phyloP scores from a whole-genome alignment of 1,140 invertebrate species.

The Mesaphorura yosii region DNA sequence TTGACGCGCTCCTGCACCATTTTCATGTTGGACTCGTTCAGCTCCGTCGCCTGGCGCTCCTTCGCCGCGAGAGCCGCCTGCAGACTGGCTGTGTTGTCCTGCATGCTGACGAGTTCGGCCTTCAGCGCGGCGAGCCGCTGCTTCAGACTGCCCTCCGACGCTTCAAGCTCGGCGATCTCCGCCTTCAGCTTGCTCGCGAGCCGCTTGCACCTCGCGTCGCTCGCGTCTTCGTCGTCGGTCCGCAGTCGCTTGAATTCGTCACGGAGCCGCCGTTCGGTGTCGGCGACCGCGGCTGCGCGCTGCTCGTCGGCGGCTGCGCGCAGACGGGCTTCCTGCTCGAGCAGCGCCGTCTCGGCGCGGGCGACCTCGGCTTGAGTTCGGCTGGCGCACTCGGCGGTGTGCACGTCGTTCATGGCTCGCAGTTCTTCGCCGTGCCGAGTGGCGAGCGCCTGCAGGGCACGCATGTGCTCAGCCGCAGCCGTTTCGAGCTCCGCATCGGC shows the following conservation, averaged over 20 bases:
- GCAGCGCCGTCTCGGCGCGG: too few species aligned
- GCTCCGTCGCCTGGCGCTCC: conserved; percentile 37
- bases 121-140: conserved; percentile 48
- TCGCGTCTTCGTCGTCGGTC: conserved; percentile 41
- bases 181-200: conserved; percentile 59
- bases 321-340: too few species aligned
- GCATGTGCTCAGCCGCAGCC: too few species aligned
- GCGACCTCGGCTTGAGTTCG: too few species aligned
- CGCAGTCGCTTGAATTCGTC: conserved; percentile 47
- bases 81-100: conserved; percentile 45
- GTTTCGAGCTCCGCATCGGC: conserved; percentile 16
- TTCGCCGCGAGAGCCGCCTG: conserved; percentile 40
- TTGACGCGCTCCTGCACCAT: conserved; percentile 31
- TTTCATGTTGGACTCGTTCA: conserved; percentile 42
- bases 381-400: too few species aligned
- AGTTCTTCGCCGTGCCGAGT: too few species aligned
- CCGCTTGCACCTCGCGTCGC: conserved; percentile 50
- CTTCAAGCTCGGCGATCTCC: conserved; percentile 51
- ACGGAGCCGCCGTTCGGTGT: too few species aligned
- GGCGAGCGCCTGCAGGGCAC: too few species aligned
- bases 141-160: conserved; percentile 40
- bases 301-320: too few species aligned
- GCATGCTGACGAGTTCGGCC: conserved; percentile 43
- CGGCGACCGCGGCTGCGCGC: too few species aligned
- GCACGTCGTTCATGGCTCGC: too few species aligned